Conservation (phyloP, 2,797 vertebrate genomes). For the Carduelis carduelis region DNA sequence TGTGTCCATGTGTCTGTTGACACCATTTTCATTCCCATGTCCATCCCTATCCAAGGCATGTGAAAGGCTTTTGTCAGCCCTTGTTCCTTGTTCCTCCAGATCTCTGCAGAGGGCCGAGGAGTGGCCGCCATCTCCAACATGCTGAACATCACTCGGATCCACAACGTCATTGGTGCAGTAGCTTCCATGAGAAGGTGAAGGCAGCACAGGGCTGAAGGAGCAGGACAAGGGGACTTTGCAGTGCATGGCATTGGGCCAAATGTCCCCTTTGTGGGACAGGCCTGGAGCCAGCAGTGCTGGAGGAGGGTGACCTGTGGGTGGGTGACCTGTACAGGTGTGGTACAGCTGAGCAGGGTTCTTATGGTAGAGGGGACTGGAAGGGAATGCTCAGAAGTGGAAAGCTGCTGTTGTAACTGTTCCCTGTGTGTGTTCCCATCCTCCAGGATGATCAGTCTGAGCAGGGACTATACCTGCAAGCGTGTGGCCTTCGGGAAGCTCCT, state of each 20-base stretch:
- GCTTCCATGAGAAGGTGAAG: constrained; percentile 85
- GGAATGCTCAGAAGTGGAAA: not conserved
- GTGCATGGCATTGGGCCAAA: fast-evolving
- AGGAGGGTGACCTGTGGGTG: not conserved
- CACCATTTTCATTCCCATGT: not conserved
- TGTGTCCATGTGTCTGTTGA: fast-evolving
- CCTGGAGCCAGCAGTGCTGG: not conserved
- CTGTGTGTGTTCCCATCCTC: not conserved
- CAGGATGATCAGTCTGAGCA: constrained; percentile 80
- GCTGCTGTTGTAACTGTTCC: not conserved
- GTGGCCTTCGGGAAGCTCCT: constrained; percentile 84
- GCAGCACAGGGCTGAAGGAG: not conserved
- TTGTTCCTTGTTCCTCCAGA: constrained; percentile 69
- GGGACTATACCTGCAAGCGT: constrained; percentile 80
- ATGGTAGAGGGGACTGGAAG: not conserved
- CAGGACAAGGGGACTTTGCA: not conserved
- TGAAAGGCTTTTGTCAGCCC: not conserved
- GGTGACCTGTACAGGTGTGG: not conserved
- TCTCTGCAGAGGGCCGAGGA: constrained; percentile 84
- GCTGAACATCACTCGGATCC: constrained; percentile 85
- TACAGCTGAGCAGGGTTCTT: not conserved
- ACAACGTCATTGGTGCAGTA: constrained; percentile 81
- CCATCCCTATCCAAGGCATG: fast-evolving
- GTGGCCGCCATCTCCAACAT: constrained; percentile 85
- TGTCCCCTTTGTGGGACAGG: not conserved